These are phyloP conservation scores for Lasioglossum lativentre DNA, from an alignment of 2,888 invertebrate genomes.

Conservation along the genomic window DNA sequence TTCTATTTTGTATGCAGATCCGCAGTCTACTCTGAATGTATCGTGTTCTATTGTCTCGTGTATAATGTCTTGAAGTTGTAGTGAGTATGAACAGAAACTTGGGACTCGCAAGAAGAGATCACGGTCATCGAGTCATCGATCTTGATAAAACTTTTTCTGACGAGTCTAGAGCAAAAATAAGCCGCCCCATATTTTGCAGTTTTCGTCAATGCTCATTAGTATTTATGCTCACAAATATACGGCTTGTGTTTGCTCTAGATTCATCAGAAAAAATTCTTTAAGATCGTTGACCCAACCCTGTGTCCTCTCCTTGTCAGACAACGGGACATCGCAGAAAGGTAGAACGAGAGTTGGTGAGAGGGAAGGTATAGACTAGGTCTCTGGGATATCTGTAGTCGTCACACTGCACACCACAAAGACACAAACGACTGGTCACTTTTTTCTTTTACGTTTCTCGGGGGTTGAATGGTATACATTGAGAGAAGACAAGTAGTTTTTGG, in stretches of 20 bases:
- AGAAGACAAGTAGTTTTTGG: not conserved
- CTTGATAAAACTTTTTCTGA: not conserved
- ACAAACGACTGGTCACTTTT: slow-evolving; percentile 40
- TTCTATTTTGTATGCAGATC: too few relatives aligned
- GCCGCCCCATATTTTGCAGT: not conserved
- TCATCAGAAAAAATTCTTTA: not conserved
- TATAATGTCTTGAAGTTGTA: not conserved
- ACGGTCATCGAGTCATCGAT: not conserved
- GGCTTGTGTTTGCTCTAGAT: not conserved
- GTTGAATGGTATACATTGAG: slow-evolving; percentile 13
- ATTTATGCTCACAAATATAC: not conserved
- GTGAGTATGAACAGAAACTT: not conserved
- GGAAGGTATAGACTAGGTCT: not conserved
- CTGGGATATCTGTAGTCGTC: slow-evolving; percentile 24
- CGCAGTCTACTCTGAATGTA: not conserved
- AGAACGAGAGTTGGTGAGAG: not conserved
- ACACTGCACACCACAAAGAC: slow-evolving; percentile 65
- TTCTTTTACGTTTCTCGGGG: not conserved
- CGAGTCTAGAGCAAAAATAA: not conserved
- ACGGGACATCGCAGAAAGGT: not conserved
- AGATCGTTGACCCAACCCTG: not conserved
- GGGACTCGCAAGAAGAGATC: not conserved
- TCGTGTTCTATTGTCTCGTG: not conserved
- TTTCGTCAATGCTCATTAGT: not conserved
- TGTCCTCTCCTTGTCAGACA: not conserved